A percentile compares a stretch with the other conserved stretches of the same genome.
phyloP scores from a whole-genome alignment of 2,113 vertebrate genomes.

The Parotia lawesii region DNA sequence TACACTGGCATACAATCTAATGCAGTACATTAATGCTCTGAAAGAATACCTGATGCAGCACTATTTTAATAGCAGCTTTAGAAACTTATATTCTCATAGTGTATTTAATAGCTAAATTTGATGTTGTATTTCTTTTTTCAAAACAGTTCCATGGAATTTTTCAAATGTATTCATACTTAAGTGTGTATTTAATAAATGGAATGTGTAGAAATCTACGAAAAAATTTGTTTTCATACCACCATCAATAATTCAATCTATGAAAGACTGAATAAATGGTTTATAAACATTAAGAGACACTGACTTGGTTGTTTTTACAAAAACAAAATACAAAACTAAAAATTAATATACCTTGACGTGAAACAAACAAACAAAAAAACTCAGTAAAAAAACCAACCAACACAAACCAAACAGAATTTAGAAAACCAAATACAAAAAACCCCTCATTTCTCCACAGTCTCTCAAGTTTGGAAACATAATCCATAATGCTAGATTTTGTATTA shows the following conservation, averaged over 20 bases:
- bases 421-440: not conserved
- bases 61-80: not conserved
- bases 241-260: not conserved
- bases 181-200: not conserved
- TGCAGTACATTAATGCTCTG: not conserved
- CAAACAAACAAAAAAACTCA: not conserved
- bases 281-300: not conserved
- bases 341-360: not conserved
- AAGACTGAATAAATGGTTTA: not conserved
- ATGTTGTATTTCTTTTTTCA: not conserved
- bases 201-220: not conserved
- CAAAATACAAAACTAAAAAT: slow-evolving; percentile 8
- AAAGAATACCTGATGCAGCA: not conserved
- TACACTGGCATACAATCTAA: not conserved
- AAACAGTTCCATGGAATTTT: not conserved
- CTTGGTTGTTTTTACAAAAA: not conserved
- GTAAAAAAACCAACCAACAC: not conserved
- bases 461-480: slow-evolving; percentile 65
- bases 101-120: not conserved
- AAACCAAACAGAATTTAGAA: not conserved
- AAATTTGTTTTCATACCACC: not conserved
- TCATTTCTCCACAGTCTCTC: slow-evolving; percentile 24
- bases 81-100: not conserved
- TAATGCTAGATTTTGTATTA: slow-evolving; percentile 77
- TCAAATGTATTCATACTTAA: not conserved